Evolutionary conservation across 2,113 vertebrate genomes (phyloP).

Genomic region (Callipepla californica): DNA sequence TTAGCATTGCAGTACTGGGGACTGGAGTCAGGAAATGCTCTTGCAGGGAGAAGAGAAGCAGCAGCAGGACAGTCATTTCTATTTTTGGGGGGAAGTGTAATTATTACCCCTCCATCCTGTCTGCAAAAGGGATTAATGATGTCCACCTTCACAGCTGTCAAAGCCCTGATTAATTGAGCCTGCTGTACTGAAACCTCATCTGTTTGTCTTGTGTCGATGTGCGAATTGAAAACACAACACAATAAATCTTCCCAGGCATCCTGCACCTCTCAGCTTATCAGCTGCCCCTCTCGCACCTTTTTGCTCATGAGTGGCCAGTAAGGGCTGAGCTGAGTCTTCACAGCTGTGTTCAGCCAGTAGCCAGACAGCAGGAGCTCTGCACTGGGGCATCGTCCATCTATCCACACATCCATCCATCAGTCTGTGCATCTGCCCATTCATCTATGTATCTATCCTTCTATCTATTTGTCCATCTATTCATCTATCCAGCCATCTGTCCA

Average conservation of each 20-base stretch:
- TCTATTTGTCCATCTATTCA: too few relatives aligned
- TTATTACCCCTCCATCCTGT: constrained; percentile 39
- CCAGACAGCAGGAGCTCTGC: neutral
- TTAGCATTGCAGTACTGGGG: neutral
- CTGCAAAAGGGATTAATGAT: constrained; percentile 56
- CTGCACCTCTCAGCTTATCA: neutral
- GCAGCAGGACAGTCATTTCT: neutral
- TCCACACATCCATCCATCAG: too few relatives aligned
- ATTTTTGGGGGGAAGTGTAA: constrained; percentile 33
- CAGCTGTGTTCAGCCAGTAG: accelerated
- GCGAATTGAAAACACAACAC: constrained; percentile 72
- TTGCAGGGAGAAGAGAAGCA: neutral
- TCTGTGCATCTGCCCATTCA: too few relatives aligned
- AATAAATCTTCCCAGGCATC: constrained; percentile 62
- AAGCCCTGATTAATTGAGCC: constrained; percentile 69
- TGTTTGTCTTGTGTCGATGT: constrained; percentile 72
- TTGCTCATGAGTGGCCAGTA: neutral
- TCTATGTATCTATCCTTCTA: too few relatives aligned
- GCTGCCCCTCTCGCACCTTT: neutral
- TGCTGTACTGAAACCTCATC: constrained; percentile 68
- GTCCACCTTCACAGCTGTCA: constrained; percentile 67
- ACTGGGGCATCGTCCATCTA: neutral
- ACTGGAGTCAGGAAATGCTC: neutral
- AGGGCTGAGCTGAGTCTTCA: neutral
- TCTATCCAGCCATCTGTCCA: too few relatives aligned